Percentiles rank a stretch among this genome's conserved stretches.
phyloP scores from a whole-genome alignment of 2,888 invertebrate genomes.

The Epirrhoe alternata region DNA sequence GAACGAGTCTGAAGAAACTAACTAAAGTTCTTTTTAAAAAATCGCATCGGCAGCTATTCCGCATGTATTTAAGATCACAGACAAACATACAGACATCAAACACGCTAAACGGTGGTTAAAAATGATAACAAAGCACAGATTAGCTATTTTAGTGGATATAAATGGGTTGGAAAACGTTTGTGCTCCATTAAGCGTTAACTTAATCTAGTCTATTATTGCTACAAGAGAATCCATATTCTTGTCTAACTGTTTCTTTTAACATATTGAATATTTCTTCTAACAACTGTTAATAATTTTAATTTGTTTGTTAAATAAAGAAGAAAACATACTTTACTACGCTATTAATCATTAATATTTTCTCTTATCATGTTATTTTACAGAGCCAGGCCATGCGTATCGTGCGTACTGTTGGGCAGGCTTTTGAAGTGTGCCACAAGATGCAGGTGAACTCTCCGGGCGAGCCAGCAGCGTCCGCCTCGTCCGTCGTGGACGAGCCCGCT shows the following conservation, averaged over 20 bases:
- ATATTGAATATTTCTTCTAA: too few relatives aligned
- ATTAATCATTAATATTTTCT: too few relatives aligned
- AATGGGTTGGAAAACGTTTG: neutral
- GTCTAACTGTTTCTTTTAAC: too few relatives aligned
- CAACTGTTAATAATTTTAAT: too few relatives aligned
- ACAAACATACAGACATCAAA: neutral
- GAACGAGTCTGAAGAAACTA: neutral
- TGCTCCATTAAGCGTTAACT: neutral
- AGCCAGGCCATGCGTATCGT: conserved; percentile 99
- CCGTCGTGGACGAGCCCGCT: conserved; percentile 62
- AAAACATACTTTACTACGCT: too few relatives aligned
- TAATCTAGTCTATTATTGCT: too few relatives aligned
- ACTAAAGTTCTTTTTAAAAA: neutral
- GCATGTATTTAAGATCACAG: neutral
- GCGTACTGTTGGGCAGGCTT: conserved; percentile 99
- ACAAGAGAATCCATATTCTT: too few relatives aligned
- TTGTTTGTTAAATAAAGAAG: too few relatives aligned
- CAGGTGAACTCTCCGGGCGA: conserved; percentile 86
- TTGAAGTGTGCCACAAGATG: conserved; percentile 99
- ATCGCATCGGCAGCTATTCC: neutral
- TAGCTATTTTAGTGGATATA: neutral
- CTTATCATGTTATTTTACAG: conserved; percentile 79
- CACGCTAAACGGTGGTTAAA: neutral
- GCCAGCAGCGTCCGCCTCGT: conserved; percentile 71
- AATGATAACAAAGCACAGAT: conserved; percentile 1